These are phyloP conservation scores for Hemibagrus guttatus DNA, from an alignment of 2,797 vertebrate genomes.

Conservation along the genomic window DNA sequence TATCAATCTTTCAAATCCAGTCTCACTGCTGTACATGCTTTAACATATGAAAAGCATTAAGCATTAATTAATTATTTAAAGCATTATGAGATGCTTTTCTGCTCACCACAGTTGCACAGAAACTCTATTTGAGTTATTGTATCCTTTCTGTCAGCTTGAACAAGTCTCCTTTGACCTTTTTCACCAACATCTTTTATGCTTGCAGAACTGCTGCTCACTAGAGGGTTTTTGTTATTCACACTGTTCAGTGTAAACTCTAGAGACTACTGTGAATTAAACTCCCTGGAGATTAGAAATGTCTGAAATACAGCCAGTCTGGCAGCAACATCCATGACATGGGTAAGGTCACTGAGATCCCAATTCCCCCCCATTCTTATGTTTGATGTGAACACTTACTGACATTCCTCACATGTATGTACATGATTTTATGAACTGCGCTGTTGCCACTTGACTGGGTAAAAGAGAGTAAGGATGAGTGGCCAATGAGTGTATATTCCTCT, in stretches of 20 bases:
- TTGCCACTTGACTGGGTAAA: not conserved
- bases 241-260: not conserved
- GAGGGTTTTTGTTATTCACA: not conserved
- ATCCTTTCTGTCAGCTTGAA: not conserved
- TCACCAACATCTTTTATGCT: not conserved
- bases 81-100: not conserved
- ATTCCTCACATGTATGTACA: not conserved
- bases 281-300: not conserved
- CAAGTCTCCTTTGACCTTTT: not conserved
- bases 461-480: not conserved
- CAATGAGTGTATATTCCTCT: not conserved
- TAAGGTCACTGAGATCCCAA: not conserved
- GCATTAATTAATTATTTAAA: too few species aligned
- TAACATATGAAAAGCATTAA: not conserved
- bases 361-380: not conserved
- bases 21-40: too few species aligned
- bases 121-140: not conserved
- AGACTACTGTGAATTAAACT: not conserved
- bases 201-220: not conserved
- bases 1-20: not conserved
- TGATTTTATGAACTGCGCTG: not conserved
- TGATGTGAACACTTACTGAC: not conserved
- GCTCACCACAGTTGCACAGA: not conserved
- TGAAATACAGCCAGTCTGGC: not conserved
- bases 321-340: not conserved